Conservation (phyloP, 92 coral and sea anemone species). For the Umimayanthus kanabou region DNA sequence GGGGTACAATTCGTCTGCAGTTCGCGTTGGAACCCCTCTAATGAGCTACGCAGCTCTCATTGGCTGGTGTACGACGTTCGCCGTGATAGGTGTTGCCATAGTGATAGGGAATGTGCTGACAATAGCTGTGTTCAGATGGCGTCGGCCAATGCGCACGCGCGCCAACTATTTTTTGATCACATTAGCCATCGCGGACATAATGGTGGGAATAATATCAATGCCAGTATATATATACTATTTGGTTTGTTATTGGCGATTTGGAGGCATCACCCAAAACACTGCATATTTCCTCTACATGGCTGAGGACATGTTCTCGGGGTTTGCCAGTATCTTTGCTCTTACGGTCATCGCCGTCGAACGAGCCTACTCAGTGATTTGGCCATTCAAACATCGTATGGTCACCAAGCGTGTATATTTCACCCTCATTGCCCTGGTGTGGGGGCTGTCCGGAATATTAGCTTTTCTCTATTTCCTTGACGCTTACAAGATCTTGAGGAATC, state of each 20-base stretch:
- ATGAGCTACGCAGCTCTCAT: constrained; percentile 58
- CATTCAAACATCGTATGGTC: constrained; percentile 61
- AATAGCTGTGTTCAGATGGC: constrained; percentile 77
- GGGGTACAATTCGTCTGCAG: constrained; percentile 10
- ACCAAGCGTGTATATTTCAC: constrained; percentile 57
- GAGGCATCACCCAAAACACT: neutral
- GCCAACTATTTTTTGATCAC: constrained; percentile 77
- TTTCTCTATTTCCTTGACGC: constrained; percentile 65
- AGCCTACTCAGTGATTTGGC: constrained; percentile 70
- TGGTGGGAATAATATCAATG: constrained; percentile 71
- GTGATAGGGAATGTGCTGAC: constrained; percentile 69
- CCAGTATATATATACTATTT: constrained; percentile 71
- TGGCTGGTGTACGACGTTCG: constrained; percentile 65
- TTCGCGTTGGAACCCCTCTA: neutral
- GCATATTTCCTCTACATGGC: constrained; percentile 63
- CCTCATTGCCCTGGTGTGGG: constrained; percentile 69
- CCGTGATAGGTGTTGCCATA: constrained; percentile 64
- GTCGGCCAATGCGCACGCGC: constrained; percentile 69
- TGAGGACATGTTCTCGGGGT: constrained; percentile 78
- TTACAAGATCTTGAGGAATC: constrained; percentile 58
- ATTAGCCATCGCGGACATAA: constrained; percentile 73
- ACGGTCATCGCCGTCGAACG: constrained; percentile 78
- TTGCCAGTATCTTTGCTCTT: constrained; percentile 75
- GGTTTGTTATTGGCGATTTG: constrained; percentile 68
- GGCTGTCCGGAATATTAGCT: constrained; percentile 61